A percentile compares a stretch with the other conserved stretches of the same genome.
These are phyloP conservation scores for Leptothorax acervorum DNA, from an alignment of 2,888 invertebrate genomes.

Conservation along the genomic window DNA sequence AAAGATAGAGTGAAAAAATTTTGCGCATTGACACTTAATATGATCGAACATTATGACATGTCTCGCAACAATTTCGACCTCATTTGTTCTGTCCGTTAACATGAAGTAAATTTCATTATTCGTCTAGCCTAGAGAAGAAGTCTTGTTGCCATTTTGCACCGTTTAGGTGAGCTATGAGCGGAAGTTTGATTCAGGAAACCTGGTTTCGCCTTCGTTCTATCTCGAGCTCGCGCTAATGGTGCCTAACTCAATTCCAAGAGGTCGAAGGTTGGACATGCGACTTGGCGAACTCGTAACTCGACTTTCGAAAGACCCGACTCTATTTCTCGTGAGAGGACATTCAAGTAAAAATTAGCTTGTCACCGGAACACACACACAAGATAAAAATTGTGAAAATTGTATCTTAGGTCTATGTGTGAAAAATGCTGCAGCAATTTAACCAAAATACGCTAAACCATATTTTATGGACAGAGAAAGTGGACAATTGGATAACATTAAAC, in stretches of 20 bases:
- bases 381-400: conserved; percentile 20
- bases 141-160: conserved; percentile 12
- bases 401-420: neutral
- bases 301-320: conserved; percentile 45
- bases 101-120: conserved; percentile 25
- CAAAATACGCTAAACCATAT: neutral
- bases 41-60: neutral
- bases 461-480: neutral
- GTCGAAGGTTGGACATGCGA: conserved; percentile 53
- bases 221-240: conserved; percentile 45
- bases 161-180: conserved; percentile 40
- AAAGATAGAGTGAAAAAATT: neutral
- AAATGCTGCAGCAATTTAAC: conserved; percentile 3
- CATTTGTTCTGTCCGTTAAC: neutral
- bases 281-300: conserved; percentile 47
- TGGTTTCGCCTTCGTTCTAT: conserved; percentile 38
- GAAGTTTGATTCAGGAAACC: conserved; percentile 42
- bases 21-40: neutral
- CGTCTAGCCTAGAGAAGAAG: neutral
- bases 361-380: neutral
- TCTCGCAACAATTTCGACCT: neutral
- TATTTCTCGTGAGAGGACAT: conserved; percentile 25
- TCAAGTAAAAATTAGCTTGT: conserved; percentile 47
- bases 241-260: conserved; percentile 44
- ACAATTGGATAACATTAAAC: neutral